Evolutionary conservation across 2,888 invertebrate species (phyloP), one percentile per base, ranked within the genome.

Genomic region (Blastobasis adustella): DNA sequence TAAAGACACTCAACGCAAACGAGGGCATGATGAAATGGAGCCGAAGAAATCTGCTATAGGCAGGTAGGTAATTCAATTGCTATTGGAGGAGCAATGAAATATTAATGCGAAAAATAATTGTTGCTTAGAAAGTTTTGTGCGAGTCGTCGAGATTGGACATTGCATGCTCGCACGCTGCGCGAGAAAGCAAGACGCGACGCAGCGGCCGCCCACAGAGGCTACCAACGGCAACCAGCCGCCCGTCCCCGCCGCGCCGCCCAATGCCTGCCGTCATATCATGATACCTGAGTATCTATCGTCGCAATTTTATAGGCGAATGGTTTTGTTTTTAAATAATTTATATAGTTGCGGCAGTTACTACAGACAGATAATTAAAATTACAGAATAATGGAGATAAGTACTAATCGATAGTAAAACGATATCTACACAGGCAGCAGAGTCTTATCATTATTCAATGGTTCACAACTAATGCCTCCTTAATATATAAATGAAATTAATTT

Each of bases 41-140:
- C 52, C 53, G 57, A 65, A 64, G 65, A 69, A 70, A 67, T 68
- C 61, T 23, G 23, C 23, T 23, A 23, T 23, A 23, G 52, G 56
- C 53, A 56, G 52, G 63, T 69, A 56, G 52, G 62, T 69, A 66
- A 73, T 74, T 69, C 65, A 67, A 73, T 72, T 64, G 69, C 69
- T 62, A 74, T 73, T 69, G 72, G 71, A 74, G 73, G 71, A 77
- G 71, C 69, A 76, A 86, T 85, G 75, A 81, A 88, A 85, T 85
- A 87, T 86, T 86, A 82, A 87, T 87, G 86, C 74, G 78, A 82
- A 83, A 80, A 79, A 79, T 84, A 86, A 85, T 87, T 83, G 79
- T 82, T 86, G 82, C 83, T 82, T 88, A 87, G 88, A 88, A 88
- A 88, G 88, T 88, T 84, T 76, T 71, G 77, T 74, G 71, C 74